Evolutionary conservation across 2,797 vertebrate species (phyloP), one percentile per base, ranked within the genome.

Genomic region (Carcharodon carcharias): DNA sequence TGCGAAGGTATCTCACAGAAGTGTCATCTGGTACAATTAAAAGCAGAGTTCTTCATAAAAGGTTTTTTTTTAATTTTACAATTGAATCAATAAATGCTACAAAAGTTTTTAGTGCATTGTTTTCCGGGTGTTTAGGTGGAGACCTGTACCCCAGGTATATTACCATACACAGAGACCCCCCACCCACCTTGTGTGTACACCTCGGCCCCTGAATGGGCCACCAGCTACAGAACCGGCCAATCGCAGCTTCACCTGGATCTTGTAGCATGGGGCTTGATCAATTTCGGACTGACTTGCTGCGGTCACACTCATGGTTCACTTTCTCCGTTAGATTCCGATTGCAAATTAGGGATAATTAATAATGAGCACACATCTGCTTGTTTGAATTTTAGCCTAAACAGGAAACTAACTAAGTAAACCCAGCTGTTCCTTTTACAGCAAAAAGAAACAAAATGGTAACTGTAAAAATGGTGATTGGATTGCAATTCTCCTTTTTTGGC

Each of bases 291-390:
- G 97, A 96, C 96, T 97, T 97, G 97, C 96, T 96, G 14, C 18
- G 45, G 23, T 50, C 45, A 71, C 14, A 1, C 93, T 95, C 97
- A 96, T 97, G 96, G 96, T 96, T 96, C 96, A 97, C 96, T 92
- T 97, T 97, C 96, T 97, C 56, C 96, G 96, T n/a, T 8, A 97
- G 87, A 97, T 96, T 96, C 97, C 96, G 96, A 97, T 96, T 97
- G 96, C 96, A 97, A 97, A 96, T 96, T 96, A 97, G 96, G 96
- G 97, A 97, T 93, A 97, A 97, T 98, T 98, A 98, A 97, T 98
- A 97, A 97, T 97, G 97, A 96, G 97, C 94, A 96, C 97, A 96
- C 97, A 97, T 97, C 97, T 98, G 97, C 97, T 97, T 97, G 96
- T 97, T 95, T 54, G 95, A 97, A 80, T 58, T 88, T 87, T 40